A percentile compares a stretch with the other conserved stretches of the same genome.
These are phyloP conservation scores for Oligia latruncula DNA, from an alignment of 2,888 invertebrate species.

Conservation along the genomic window DNA sequence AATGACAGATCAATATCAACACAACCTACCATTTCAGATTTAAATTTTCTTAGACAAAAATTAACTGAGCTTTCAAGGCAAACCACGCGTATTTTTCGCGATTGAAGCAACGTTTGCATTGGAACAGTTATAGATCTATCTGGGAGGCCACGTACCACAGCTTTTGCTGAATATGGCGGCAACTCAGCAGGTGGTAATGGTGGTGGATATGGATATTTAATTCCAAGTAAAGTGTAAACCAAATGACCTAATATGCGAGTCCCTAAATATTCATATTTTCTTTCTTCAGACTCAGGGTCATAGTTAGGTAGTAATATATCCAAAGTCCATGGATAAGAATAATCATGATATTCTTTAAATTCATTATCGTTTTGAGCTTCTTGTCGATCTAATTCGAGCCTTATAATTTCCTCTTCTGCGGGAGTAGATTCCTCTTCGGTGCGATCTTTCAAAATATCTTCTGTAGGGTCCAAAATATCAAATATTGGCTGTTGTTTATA, in stretches of 20 bases:
- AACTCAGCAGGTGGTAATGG: slow-evolving; percentile 79
- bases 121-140: slow-evolving; percentile 81
- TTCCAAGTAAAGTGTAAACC: slow-evolving; percentile 87
- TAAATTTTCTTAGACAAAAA: slow-evolving; percentile 89
- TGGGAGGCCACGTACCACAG: slow-evolving; percentile 84
- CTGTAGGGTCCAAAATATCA: slow-evolving; percentile 84
- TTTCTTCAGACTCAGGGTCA: slow-evolving; percentile 83
- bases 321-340: slow-evolving; percentile 88
- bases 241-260: slow-evolving; percentile 86
- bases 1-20: slow-evolving; percentile 86
- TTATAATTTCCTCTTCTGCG: slow-evolving; percentile 84
- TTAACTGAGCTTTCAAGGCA: slow-evolving; percentile 89
- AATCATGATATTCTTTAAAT: slow-evolving; percentile 89
- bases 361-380: slow-evolving; percentile 89
- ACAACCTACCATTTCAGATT: slow-evolving; percentile 88
- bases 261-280: slow-evolving; percentile 85
- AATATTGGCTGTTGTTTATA: slow-evolving; percentile 89
- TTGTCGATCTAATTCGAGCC: slow-evolving; percentile 88
- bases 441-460: slow-evolving; percentile 79
- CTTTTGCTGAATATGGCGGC: slow-evolving; percentile 80
- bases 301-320: slow-evolving; percentile 84
- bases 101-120: slow-evolving; percentile 83
- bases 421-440: slow-evolving; percentile 74
- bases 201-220: slow-evolving; percentile 85
- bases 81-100: slow-evolving; percentile 83